These are phyloP conservation scores for Porites lobata DNA, from an alignment of 92 coral and sea anemone species.

Conservation along the genomic window DNA sequence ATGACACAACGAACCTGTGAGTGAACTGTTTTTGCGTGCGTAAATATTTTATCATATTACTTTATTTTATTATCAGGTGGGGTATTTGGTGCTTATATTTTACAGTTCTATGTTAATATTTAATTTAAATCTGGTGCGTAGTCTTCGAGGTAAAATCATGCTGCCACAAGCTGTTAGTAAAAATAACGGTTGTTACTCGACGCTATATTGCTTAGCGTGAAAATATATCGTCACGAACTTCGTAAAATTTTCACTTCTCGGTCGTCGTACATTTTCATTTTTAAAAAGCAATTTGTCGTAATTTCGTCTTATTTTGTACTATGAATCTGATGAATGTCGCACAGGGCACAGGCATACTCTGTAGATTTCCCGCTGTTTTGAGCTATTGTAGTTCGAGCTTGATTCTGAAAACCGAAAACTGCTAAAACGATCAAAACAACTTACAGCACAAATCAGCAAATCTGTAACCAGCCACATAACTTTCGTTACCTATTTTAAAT, in stretches of 20 bases:
- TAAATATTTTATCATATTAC: background rate
- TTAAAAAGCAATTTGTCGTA: too few species aligned
- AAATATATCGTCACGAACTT: conserved; percentile 14
- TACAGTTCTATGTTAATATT: conserved; percentile 21
- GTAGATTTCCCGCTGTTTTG: too few species aligned
- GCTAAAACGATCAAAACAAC: too few species aligned
- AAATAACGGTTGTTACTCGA: background rate
- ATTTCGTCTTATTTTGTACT: too few species aligned
- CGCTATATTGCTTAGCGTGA: background rate
- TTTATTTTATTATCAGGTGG: conserved; percentile 13
- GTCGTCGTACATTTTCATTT: too few species aligned
- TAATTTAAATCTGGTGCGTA: background rate
- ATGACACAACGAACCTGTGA: conserved; percentile 41
- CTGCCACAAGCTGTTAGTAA: too few species aligned
- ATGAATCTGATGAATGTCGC: too few species aligned
- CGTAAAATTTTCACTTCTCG: background rate
- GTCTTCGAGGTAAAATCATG: conserved; percentile 12
- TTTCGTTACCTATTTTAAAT: too few species aligned
- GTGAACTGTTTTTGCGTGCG: conserved; percentile 9
- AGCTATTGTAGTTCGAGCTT: background rate
- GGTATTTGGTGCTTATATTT: conserved; percentile 13
- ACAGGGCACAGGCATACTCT: too few species aligned
- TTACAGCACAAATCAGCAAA: too few species aligned
- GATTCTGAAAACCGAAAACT: too few species aligned
- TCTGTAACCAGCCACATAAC: too few species aligned